These are phyloP conservation scores for Andrena haemorrhoa DNA, from an alignment of 2,888 invertebrate species.

Conservation along the genomic window DNA sequence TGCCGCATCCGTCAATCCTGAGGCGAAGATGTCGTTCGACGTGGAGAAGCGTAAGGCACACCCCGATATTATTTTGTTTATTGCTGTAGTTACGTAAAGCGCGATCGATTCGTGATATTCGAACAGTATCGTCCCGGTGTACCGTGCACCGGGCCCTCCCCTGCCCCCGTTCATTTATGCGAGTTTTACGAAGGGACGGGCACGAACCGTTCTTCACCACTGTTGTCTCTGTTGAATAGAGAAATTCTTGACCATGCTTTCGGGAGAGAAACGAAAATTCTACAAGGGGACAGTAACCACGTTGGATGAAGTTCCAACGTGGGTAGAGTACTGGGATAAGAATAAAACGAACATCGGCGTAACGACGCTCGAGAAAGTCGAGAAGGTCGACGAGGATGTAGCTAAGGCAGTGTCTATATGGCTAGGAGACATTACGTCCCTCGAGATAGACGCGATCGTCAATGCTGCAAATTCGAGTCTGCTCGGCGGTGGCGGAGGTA, in stretches of 20 bases:
- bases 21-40: slow-evolving; percentile 73
- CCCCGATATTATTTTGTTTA: slow-evolving; percentile 26
- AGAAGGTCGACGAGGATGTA: slow-evolving; percentile 80
- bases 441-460: slow-evolving; percentile 95
- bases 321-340: slow-evolving; percentile 86
- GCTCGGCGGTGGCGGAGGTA: slow-evolving; percentile 92
- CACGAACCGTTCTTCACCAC: neutral
- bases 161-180: neutral
- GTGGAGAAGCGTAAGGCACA: slow-evolving; percentile 75
- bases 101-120: neutral
- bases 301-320: slow-evolving; percentile 86
- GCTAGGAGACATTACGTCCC: slow-evolving; percentile 92
- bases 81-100: slow-evolving; percentile 65
- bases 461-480: slow-evolving; percentile 94
- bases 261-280: slow-evolving; percentile 86
- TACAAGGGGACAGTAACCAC: slow-evolving; percentile 85
- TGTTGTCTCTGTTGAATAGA: slow-evolving; percentile 72
- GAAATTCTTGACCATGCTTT: slow-evolving; percentile 86
- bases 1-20: slow-evolving; percentile 15
- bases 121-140: neutral
- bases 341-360: slow-evolving; percentile 82
- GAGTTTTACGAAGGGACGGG: neutral
- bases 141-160: no score
- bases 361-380: slow-evolving; percentile 59
- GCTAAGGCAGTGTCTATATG: slow-evolving; percentile 89